Evolutionary conservation across 2,888 invertebrate genomes (phyloP).

Genomic region (Ferrisia virgata): DNA sequence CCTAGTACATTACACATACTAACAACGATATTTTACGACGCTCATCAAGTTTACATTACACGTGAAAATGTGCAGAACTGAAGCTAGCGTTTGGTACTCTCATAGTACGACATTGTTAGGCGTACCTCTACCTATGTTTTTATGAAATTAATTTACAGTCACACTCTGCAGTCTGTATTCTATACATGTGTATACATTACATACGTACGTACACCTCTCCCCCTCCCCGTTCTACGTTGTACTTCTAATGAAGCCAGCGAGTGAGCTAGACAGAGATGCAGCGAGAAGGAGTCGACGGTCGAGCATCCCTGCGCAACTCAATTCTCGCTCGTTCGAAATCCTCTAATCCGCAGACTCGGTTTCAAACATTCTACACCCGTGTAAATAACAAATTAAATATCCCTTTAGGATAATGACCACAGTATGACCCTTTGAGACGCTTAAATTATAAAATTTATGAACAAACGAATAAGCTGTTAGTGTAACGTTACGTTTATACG

Average conservation of each 20-base stretch:
- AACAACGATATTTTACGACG: background rate
- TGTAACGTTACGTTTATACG: background rate
- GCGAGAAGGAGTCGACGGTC: too few relatives aligned
- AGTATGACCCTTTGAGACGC: slow-evolving; percentile 18
- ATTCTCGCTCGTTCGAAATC: background rate
- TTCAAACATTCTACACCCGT: background rate
- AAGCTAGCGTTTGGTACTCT: background rate
- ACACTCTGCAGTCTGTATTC: background rate
- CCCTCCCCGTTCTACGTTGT: too few relatives aligned
- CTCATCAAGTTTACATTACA: slow-evolving; percentile 18
- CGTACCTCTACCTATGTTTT: slow-evolving; percentile 20
- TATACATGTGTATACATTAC: too few relatives aligned
- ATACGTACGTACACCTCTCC: too few relatives aligned
- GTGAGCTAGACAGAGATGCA: background rate
- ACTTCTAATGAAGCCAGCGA: background rate
- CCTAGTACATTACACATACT: background rate
- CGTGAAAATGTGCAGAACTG: background rate
- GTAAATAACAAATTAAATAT: slow-evolving; percentile 30
- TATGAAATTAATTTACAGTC: slow-evolving; percentile 19
- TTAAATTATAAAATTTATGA: slow-evolving; percentile 23
- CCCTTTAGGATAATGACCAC: slow-evolving; percentile 22
- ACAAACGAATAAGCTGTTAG: slow-evolving; percentile 19
- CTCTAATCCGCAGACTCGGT: background rate
- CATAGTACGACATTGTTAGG: background rate
- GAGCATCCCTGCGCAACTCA: background rate